These are phyloP conservation scores for Gymnocypris eckloni DNA, from an alignment of 2,797 vertebrate species.

Conservation along the genomic window DNA sequence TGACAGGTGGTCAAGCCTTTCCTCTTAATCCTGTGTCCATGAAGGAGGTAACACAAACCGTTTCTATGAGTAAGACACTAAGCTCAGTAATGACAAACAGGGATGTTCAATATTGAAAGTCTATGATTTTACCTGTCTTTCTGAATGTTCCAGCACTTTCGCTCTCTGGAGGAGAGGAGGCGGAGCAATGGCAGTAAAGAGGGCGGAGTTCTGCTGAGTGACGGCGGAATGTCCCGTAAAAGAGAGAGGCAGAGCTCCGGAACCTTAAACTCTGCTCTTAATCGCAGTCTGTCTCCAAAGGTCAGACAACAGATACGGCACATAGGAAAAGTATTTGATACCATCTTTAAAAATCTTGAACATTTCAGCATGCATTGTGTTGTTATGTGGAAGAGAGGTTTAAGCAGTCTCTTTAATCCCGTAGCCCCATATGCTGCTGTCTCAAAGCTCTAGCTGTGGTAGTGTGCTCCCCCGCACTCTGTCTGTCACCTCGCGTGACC, in stretches of 20 bases:
- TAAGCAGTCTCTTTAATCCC: not conserved
- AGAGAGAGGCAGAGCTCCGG: conserved; percentile 81
- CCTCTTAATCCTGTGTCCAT: conserved; percentile 68
- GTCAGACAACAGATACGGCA: conserved; percentile 67
- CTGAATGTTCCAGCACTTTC: conserved; percentile 82
- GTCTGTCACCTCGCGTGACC: conserved; percentile 83
- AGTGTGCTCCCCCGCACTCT: conserved; percentile 86
- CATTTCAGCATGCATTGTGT: not conserved
- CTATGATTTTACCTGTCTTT: conserved; percentile 35
- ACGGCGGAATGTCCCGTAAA: conserved; percentile 85
- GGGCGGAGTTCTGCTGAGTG: conserved; percentile 79
- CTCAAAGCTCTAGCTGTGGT: conserved; percentile 94
- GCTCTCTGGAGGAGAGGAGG: conserved; percentile 87
- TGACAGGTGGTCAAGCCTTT: conserved; percentile 77
- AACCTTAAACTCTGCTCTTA: conserved; percentile 83
- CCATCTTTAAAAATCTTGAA: conserved; percentile 44
- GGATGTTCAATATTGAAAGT: not conserved
- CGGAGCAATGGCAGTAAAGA: conserved; percentile 86
- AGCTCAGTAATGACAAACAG: not conserved
- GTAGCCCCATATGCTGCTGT: conserved; percentile 88
- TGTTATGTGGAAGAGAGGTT: not conserved
- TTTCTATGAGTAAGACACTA: not conserved
- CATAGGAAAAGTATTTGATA: conserved; percentile 35
- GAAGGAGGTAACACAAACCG: conserved; percentile 71
- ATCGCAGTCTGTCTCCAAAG: conserved; percentile 82